Conservation (phyloP, 2,797 vertebrate species). For the Xiphorhynchus erythropygius region DNA sequence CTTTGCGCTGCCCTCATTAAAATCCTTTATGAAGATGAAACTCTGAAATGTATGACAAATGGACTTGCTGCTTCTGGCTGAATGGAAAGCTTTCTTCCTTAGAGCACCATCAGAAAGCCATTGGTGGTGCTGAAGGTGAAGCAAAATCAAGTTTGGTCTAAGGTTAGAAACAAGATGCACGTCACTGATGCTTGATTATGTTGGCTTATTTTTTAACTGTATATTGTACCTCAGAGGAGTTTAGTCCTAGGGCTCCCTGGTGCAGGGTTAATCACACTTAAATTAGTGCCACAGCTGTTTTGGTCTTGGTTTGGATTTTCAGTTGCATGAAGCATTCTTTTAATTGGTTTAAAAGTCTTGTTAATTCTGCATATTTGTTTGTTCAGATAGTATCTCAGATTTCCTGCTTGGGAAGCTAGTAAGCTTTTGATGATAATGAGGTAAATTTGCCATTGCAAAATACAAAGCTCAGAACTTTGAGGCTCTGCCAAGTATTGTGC, state of each 20-base stretch:
- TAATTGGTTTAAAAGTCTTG: constrained; percentile 31
- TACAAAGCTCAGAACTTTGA: constrained; percentile 27
- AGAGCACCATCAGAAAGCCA: neutral
- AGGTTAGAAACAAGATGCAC: neutral
- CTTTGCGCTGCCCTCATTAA: neutral
- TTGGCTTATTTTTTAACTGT: neutral
- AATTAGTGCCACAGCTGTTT: neutral
- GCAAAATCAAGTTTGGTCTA: neutral
- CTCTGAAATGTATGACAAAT: neutral
- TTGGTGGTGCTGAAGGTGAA: neutral
- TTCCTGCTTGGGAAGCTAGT: constrained; percentile 53
- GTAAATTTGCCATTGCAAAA: constrained; percentile 46
- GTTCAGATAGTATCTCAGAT: constrained; percentile 46
- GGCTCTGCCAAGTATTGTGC: constrained; percentile 34
- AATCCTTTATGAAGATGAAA: neutral
- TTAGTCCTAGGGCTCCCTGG: neutral
- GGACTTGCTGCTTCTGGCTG: neutral
- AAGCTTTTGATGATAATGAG: constrained; percentile 59
- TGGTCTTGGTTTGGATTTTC: neutral
- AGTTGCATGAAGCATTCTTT: neutral
- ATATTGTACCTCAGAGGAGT: neutral
- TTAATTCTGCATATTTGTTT: constrained; percentile 48
- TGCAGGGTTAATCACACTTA: neutral
- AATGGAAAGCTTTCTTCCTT: neutral
- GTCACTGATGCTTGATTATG: neutral